Conservation (phyloP, 2,113 vertebrate genomes). For the Canis aureus region DNA sequence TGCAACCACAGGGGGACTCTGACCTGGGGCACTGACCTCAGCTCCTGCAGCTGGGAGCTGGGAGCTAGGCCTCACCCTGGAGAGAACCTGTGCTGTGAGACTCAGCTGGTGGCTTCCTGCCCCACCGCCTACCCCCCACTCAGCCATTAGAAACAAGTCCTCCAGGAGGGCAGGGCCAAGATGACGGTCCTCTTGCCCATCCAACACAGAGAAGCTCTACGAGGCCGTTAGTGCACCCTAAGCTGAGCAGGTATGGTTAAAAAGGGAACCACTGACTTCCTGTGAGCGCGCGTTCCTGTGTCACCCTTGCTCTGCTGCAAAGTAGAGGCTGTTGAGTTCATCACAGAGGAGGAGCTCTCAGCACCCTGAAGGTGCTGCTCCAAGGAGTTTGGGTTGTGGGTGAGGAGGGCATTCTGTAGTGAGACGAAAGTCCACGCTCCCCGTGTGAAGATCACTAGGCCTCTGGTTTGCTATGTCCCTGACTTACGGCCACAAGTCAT, state of each 20-base stretch:
- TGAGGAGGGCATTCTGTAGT: neutral
- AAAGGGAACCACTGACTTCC: constrained; percentile 69
- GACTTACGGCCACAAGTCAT: neutral
- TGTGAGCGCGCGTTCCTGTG: neutral
- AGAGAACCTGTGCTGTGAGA: neutral
- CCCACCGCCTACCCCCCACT: neutral
- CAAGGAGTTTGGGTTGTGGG: neutral
- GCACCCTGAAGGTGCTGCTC: neutral
- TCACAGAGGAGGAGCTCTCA: neutral
- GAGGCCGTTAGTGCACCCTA: neutral
- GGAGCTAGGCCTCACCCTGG: too few relatives aligned
- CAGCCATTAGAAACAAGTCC: neutral
- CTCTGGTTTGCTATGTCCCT: neutral
- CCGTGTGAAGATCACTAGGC: fast-evolving
- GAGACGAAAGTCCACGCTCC: fast-evolving
- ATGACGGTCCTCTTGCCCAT: fast-evolving
- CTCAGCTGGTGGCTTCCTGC: neutral
- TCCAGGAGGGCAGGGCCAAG: neutral
- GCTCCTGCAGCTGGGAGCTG: neutral
- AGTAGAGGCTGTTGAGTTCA: neutral
- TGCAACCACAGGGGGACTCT: neutral
- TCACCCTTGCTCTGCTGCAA: neutral
- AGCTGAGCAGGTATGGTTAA: neutral
- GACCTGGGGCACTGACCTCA: neutral
- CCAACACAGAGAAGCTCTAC: neutral